These are phyloP conservation scores for Carettochelys insculpta DNA, from an alignment of 2,113 vertebrate genomes.

Conservation along the genomic window DNA sequence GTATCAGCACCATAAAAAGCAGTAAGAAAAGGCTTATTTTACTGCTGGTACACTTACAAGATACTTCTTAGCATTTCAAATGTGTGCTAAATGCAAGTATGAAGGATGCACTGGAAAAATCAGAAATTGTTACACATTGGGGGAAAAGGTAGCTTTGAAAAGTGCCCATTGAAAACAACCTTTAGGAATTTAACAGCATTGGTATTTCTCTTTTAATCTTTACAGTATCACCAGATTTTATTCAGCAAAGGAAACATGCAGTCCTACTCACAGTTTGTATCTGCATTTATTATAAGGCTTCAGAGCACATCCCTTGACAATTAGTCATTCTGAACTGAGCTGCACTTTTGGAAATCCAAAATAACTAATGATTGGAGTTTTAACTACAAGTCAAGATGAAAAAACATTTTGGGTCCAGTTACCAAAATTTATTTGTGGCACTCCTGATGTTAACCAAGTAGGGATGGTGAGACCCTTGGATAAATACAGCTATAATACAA, in stretches of 20 bases:
- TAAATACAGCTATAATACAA: fast-evolving
- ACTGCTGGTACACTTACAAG: neutral
- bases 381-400: neutral
- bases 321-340: neutral
- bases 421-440: neutral
- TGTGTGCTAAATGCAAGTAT: neutral
- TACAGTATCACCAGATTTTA: neutral
- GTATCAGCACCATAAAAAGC: neutral
- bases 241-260: neutral
- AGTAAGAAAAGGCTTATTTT: neutral
- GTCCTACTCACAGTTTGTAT: neutral
- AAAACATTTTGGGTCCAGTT: neutral
- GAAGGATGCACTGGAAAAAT: neutral
- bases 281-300: fast-evolving
- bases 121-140: neutral
- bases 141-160: neutral
- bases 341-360: fast-evolving
- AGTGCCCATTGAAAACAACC: neutral
- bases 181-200: neutral
- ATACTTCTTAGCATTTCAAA: neutral
- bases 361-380: fast-evolving
- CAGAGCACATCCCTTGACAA: neutral
- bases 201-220: neutral
- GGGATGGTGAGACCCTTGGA: fast-evolving
- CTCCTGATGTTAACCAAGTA: neutral